Base-by-base conservation (phyloP, 2,113 vertebrate genomes). In the Mesoclemmys tuberculata region DNA sequence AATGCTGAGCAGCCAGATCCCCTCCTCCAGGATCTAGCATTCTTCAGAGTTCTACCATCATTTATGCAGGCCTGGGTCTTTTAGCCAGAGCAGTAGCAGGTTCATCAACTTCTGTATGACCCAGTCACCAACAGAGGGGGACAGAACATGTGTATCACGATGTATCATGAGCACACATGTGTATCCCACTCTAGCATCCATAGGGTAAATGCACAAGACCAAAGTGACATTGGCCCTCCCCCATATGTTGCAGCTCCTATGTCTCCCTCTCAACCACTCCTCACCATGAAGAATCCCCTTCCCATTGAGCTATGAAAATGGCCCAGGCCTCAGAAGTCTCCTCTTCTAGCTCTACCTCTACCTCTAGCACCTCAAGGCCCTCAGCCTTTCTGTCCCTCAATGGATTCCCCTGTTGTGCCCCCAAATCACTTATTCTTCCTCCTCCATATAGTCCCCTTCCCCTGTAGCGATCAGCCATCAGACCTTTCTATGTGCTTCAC, bases 401-500 rank as follows among this genome's bases (percentile, higher is more conserved):
- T n/a, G 61, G 18, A 16, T n/a, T 16, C 16, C 75, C 6, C 74
- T 94, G 84, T 84, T 97, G 93, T 89, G 93, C 96, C 93, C 74
- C 68, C 14, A 52, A 51, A 12, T 77, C 51, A 27, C 49, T 61
- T 80, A 55, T 51, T 88, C 61, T 85, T 29, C 82, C 83, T 78
- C 74, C 81, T 61, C 82, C 48, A 91, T 82, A 95, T 83, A 85
- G 55, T 83, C n/a, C 78, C 93, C 88, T 83, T 86, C 90, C 16
- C 61, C 52, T n/a, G 41, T 24, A 52, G 24, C 21, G 10, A 26
- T 44, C 41, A 41, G 71, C 24, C 71, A 41, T 75, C 6, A 44
- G 24, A 75, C 5, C n/a, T 75, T 24, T 27, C 56, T 19, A 26
- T 27, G 41, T 41, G 41, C 5, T 75, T 75, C 24, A 44, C n/a